Evolutionary conservation across 2,797 vertebrate species (phyloP).

Genomic region (Numenius phaeopus): DNA sequence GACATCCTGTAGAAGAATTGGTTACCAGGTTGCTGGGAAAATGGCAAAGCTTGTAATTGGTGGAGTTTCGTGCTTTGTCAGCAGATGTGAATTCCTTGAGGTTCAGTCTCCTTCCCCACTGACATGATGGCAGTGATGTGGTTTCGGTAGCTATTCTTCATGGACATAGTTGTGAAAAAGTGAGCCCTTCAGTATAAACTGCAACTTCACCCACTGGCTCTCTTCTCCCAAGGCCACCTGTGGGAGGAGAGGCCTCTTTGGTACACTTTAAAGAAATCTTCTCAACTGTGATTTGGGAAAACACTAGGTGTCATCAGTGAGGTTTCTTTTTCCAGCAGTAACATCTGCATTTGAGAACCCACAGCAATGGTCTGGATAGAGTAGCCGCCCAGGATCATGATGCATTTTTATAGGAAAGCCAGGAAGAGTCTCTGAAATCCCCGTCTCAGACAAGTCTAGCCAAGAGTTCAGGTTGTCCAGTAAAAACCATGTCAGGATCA

Average conservation of each 20-base stretch:
- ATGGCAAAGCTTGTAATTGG: not conserved
- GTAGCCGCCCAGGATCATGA: not conserved
- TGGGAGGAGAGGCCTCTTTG: not conserved
- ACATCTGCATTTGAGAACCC: not conserved
- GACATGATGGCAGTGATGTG: not conserved
- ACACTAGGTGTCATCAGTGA: conserved; percentile 59
- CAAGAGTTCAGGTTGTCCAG: conserved; percentile 52
- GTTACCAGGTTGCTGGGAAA: not conserved
- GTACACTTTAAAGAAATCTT: not conserved
- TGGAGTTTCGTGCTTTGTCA: not conserved
- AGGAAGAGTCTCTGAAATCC: conserved; percentile 71
- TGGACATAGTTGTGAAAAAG: not conserved
- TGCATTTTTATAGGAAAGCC: conserved; percentile 31
- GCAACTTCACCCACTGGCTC: rapidly evolving
- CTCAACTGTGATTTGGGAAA: not conserved
- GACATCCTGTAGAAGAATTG: not conserved
- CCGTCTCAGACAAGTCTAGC: conserved; percentile 59
- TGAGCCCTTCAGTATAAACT: not conserved
- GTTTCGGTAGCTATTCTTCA: not conserved
- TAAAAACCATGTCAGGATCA: conserved; percentile 60
- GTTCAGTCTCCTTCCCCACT: rapidly evolving
- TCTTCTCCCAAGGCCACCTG: not conserved
- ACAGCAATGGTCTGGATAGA: not conserved
- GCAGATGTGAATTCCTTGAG: not conserved
- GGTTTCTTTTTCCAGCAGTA: not conserved